Evolutionary conservation across 2,113 vertebrate genomes (phyloP).

Genomic region (Datnioides undecimradiatus): DNA sequence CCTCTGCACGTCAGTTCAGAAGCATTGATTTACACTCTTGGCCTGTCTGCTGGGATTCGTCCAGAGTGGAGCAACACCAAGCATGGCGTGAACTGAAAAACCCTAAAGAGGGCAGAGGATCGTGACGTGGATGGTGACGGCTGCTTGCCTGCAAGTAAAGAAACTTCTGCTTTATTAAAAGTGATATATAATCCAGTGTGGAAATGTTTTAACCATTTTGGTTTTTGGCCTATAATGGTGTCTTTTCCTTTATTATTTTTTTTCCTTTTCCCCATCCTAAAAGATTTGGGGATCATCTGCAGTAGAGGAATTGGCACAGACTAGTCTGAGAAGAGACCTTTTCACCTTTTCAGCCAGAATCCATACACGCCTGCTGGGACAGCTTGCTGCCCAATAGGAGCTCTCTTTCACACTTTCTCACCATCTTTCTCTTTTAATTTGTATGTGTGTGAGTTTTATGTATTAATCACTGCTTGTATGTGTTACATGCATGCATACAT

Average conservation of each 20-base stretch:
- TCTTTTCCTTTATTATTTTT: background rate
- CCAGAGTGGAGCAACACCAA: slow-evolving; percentile 11
- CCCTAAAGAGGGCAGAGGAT: slow-evolving; percentile 1
- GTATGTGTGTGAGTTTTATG: background rate
- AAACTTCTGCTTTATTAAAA: background rate
- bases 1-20: slow-evolving; percentile 12
- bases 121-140: background rate
- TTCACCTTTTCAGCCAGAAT: slow-evolving; percentile 45
- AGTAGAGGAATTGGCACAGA: slow-evolving; percentile 11
- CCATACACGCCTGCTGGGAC: slow-evolving; percentile 24
- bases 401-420: background rate
- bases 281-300: background rate
- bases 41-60: slow-evolving; percentile 9
- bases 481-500: background rate
- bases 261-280: background rate
- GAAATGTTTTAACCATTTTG: background rate
- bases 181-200: background rate
- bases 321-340: slow-evolving; percentile 22
- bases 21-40: slow-evolving; percentile 26
- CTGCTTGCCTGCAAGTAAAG: background rate
- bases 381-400: slow-evolving; percentile 2
- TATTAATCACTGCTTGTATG: background rate
- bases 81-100: slow-evolving; percentile 4
- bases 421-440: background rate
- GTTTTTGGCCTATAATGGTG: background rate